Base-by-base conservation (phyloP, 2,888 invertebrate species). In the Pyralis farinalis region DNA sequence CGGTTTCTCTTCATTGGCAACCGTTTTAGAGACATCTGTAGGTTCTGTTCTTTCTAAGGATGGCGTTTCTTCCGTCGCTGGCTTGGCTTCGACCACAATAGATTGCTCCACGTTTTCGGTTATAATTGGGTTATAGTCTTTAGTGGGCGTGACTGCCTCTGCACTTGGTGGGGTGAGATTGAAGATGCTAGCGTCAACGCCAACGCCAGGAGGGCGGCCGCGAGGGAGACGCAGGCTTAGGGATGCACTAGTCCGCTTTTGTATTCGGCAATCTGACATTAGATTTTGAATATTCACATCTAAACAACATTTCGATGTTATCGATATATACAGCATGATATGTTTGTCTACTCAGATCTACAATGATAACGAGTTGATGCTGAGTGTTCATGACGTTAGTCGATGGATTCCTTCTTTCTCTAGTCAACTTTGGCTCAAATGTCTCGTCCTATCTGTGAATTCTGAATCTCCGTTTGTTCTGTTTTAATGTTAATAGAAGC, bases 211-310 rank as follows among this genome's bases (percentile, higher is more conserved):
- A 44, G 88, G 86, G 0, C 82, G 78, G 27, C 83, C 84, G 34
- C 89, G 82, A 11, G 88, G 86, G 53, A 88, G 50, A 0, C 85
- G 81, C 53, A 80, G 54, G 47, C 79, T 80, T 42, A 90, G 74
- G 44, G 90, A 82, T 3, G 78, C 87, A 56, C 82, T 88, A 57
- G 83, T 67, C 51, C 71, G 72, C 78, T 88, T 89, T 70, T 72
- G 77, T 54, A 89, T 64, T 59, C 90, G 87, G 77, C 89, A 88
- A 88, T 89, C 90, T 90, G 80, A 77, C 55, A 68, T 70, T 51
- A 63, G 59, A 64, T 70, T 47, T 53, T 12, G 9, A 43, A 34
- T 40, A 34, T 47, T 51, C 8, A 25, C 25, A 25, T 25, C 25
- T 3, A 25, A 2, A 4, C n/a, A 8, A 25, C 8, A 25, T 7